These are phyloP conservation scores for Candoia aspera DNA, from an alignment of 2,113 vertebrate species.

Conservation along the genomic window DNA sequence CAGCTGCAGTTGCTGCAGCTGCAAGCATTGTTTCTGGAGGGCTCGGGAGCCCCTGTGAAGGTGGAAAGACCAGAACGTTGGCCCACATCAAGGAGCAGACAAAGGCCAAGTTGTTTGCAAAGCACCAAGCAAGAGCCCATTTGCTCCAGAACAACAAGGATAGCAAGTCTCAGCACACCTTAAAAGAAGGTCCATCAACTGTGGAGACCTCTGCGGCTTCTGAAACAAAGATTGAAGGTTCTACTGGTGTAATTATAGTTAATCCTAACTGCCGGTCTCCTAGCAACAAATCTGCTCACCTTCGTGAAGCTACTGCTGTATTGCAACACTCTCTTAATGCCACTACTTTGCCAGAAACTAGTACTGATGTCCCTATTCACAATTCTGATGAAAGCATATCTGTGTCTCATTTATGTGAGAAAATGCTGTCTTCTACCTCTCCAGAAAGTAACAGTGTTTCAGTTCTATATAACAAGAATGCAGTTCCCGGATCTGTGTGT, in stretches of 20 bases:
- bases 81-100: slow-evolving; percentile 86
- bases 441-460: slow-evolving; percentile 79
- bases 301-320: slow-evolving; percentile 70
- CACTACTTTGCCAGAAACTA: slow-evolving; percentile 72
- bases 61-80: slow-evolving; percentile 79
- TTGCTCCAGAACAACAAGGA: slow-evolving; percentile 77
- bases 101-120: slow-evolving; percentile 83
- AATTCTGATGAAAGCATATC: slow-evolving; percentile 75
- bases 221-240: slow-evolving; percentile 78
- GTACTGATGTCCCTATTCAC: slow-evolving; percentile 72
- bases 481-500: slow-evolving; percentile 75
- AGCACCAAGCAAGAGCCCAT: slow-evolving; percentile 80
- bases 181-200: slow-evolving; percentile 72
- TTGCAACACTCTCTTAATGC: slow-evolving; percentile 72
- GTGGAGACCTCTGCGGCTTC: slow-evolving; percentile 67
- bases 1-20: slow-evolving; percentile 79
- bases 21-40: slow-evolving; percentile 79
- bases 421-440: slow-evolving; percentile 83
- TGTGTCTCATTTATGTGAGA: slow-evolving; percentile 76
- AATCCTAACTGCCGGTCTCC: slow-evolving; percentile 85
- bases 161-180: slow-evolving; percentile 64
- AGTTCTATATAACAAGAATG: slow-evolving; percentile 78
- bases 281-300: slow-evolving; percentile 75
- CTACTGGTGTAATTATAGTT: slow-evolving; percentile 82
- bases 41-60: slow-evolving; percentile 77